Conservation (phyloP, 2,113 vertebrate genomes). For the Sylvilagus bachmani region DNA sequence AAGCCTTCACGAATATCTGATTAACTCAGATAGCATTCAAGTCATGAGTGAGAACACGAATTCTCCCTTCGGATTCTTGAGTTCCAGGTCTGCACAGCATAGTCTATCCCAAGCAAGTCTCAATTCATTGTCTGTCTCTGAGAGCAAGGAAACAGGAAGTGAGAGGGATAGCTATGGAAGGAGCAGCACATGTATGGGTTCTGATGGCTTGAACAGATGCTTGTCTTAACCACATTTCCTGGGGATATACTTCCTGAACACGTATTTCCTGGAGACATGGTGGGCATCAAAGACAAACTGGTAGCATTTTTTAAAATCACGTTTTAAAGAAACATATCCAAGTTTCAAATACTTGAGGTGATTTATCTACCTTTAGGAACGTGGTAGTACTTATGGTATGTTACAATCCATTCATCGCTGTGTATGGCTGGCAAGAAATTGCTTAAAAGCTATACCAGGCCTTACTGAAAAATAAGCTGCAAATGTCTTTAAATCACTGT, state of each 20-base stretch:
- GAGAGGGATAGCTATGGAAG: background rate
- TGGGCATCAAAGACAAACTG: background rate
- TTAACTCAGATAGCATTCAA: background rate
- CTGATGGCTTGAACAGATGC: background rate
- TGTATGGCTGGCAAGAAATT: background rate
- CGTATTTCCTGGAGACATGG: background rate
- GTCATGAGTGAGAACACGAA: background rate
- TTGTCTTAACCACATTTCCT: background rate
- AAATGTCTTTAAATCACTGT: background rate
- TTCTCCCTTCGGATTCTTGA: background rate
- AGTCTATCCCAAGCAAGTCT: background rate
- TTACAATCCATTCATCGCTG: background rate
- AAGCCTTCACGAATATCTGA: background rate
- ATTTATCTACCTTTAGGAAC: background rate
- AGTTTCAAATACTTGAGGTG: background rate
- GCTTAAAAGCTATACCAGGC: background rate
- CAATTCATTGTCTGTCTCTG: background rate
- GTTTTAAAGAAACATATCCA: slow-evolving; percentile 13
- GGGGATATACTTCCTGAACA: background rate
- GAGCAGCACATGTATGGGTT: background rate
- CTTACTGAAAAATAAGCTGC: background rate
- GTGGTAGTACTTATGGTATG: background rate
- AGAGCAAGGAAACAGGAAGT: background rate
- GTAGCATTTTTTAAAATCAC: background rate
- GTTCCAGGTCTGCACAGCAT: background rate